Evolutionary conservation across 2,888 invertebrate species (phyloP).

Genomic region (Andrena flavipes): DNA sequence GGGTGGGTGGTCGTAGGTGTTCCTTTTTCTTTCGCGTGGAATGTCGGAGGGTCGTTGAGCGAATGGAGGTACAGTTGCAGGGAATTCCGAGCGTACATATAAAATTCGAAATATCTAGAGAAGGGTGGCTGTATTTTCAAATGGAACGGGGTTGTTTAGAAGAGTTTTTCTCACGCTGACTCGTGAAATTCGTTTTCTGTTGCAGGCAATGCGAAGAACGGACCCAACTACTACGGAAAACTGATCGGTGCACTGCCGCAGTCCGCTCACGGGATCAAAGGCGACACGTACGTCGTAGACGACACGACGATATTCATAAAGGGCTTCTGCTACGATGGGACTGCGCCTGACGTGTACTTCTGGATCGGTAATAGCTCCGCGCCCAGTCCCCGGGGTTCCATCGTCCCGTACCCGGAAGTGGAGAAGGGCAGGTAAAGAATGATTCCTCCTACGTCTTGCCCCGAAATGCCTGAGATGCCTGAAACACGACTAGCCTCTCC

Average conservation of each 20-base stretch:
- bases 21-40: not conserved
- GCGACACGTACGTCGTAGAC: conserved; percentile 94
- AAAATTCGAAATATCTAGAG: no score
- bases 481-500: no score
- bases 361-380: conserved; percentile 94
- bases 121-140: no score
- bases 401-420: conserved; percentile 95
- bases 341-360: conserved; percentile 95
- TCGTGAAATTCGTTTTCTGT: not conserved
- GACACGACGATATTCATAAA: conserved; percentile 95
- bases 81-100: no score
- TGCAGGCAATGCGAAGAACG: conserved; percentile 74
- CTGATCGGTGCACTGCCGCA: conserved; percentile 90
- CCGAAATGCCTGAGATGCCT: no score
- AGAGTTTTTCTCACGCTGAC: not conserved
- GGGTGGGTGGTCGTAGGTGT: not conserved
- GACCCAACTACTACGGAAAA: conserved; percentile 89
- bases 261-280: conserved; percentile 92
- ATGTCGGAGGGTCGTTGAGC: no score
- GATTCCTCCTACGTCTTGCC: not conserved
- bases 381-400: conserved; percentile 93
- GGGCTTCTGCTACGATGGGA: conserved; percentile 95
- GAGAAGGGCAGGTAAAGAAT: conserved; percentile 89
- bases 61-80: no score
- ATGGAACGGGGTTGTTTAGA: no score